phyloP scores from a whole-genome alignment of 2,888 invertebrate genomes.

The Crossocerus cetratus region DNA sequence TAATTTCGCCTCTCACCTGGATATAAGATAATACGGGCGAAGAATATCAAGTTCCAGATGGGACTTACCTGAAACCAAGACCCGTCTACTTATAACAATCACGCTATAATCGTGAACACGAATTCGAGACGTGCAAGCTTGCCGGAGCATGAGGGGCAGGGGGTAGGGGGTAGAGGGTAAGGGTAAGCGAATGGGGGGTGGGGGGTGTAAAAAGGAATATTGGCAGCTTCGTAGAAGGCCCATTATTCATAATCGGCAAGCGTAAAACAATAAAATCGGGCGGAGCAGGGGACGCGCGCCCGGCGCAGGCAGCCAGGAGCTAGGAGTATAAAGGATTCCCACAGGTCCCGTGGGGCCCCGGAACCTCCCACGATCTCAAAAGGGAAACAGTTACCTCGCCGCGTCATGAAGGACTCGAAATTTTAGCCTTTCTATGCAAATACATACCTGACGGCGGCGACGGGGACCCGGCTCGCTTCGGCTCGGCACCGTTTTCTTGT shows the following conservation, averaged over 20 bases:
- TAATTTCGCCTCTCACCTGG: slow-evolving; percentile 21
- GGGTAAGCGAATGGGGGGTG: too few relatives aligned
- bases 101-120: too few relatives aligned
- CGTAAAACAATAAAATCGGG: slow-evolving; percentile 32
- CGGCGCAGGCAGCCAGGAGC: slow-evolving; percentile 24
- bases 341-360: slow-evolving; percentile 35
- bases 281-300: slow-evolving; percentile 8
- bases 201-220: too few relatives aligned
- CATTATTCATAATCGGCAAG: background rate
- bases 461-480: slow-evolving; percentile 23
- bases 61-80: too few relatives aligned
- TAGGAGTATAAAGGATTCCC: slow-evolving; percentile 56
- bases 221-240: too few relatives aligned
- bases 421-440: slow-evolving; percentile 69
- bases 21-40: slow-evolving; percentile 7
- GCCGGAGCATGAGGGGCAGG: too few relatives aligned
- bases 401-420: slow-evolving; percentile 42
- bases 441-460: slow-evolving; percentile 52
- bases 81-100: too few relatives aligned
- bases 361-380: slow-evolving; percentile 63
- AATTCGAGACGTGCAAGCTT: too few relatives aligned
- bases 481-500: slow-evolving; percentile 55
- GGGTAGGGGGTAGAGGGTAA: too few relatives aligned
- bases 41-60: background rate
- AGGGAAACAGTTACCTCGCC: slow-evolving; percentile 58